Percentiles rank a stretch among this genome's conserved stretches.
Conservation (phyloP, 2,797 vertebrate species). For the Etheostoma perlongum region DNA sequence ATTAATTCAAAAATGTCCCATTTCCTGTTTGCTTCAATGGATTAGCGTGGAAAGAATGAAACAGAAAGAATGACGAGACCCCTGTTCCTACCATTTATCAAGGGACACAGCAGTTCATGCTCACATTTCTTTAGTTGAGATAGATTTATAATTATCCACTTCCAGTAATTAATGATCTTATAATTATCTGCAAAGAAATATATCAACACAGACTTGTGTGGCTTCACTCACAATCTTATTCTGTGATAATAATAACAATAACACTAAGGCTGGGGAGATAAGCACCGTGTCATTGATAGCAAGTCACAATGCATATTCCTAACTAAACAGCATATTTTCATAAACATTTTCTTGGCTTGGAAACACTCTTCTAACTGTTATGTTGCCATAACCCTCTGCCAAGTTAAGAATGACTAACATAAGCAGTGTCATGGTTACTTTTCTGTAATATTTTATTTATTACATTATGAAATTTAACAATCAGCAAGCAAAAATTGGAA, state of each 20-base stretch:
- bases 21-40: constrained; percentile 25
- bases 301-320: constrained; percentile 5
- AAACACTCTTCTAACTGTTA: constrained; percentile 7
- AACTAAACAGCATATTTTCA: constrained; percentile 23
- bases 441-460: constrained; percentile 19
- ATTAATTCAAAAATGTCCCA: constrained; percentile 3
- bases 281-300: constrained; percentile 6
- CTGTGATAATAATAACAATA: constrained; percentile 21
- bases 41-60: constrained; percentile 3
- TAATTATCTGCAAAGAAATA: constrained; percentile 39
- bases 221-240: constrained; percentile 33
- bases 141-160: constrained; percentile 50
- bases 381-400: not conserved
- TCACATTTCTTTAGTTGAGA: constrained; percentile 25
- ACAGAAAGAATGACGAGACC: constrained; percentile 21
- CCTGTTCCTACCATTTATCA: constrained; percentile 1
- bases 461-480: constrained; percentile 39
- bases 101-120: constrained; percentile 18
- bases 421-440: constrained; percentile 4
- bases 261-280: constrained; percentile 3
- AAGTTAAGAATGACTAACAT: constrained; percentile 9
- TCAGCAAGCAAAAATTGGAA: constrained; percentile 41
- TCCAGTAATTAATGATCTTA: constrained; percentile 41
- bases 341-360: not conserved
- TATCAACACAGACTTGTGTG: constrained; percentile 9